Percentiles rank a stretch among this genome's conserved stretches.
Evolutionary conservation across 1,140 invertebrate species (phyloP).

Genomic region (Pseudomyrmex cubaensis): DNA sequence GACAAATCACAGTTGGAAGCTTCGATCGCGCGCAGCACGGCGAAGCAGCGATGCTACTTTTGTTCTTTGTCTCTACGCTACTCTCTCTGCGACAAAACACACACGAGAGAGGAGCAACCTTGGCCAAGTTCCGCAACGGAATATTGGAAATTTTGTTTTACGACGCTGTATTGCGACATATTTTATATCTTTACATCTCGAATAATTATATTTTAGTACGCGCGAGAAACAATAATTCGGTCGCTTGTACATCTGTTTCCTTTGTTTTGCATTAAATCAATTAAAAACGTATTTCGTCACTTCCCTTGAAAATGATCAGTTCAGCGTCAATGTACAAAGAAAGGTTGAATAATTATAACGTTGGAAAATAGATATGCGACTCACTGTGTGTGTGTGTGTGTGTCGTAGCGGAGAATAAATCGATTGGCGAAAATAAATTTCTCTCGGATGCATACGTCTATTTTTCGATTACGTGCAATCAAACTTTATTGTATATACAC

Average conservation of each 20-base stretch:
- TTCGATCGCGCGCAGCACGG: not conserved
- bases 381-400: too few species aligned
- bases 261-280: not conserved
- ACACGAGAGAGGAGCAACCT: conserved; percentile 50
- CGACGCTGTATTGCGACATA: conserved; percentile 14
- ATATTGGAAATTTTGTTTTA: conserved; percentile 53
- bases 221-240: not conserved
- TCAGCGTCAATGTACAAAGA: too few species aligned
- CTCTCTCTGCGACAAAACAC: conserved; percentile 41
- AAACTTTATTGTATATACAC: conserved; percentile 22
- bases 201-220: not conserved
- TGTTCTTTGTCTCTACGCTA: conserved; percentile 42
- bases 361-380: not conserved
- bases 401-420: not conserved
- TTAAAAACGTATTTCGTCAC: not conserved
- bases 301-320: too few species aligned
- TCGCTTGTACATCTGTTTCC: not conserved
- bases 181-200: conserved; percentile 27
- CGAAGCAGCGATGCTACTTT: conserved; percentile 28
- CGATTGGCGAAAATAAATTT: conserved; percentile 17
- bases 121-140: conserved; percentile 51
- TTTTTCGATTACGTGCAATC: conserved; percentile 43
- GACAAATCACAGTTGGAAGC: conserved; percentile 43
- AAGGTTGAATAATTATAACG: not conserved
- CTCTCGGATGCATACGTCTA: not conserved